phyloP scores from a whole-genome alignment of 23 tunicate species.

The Ascidia mentula region DNA sequence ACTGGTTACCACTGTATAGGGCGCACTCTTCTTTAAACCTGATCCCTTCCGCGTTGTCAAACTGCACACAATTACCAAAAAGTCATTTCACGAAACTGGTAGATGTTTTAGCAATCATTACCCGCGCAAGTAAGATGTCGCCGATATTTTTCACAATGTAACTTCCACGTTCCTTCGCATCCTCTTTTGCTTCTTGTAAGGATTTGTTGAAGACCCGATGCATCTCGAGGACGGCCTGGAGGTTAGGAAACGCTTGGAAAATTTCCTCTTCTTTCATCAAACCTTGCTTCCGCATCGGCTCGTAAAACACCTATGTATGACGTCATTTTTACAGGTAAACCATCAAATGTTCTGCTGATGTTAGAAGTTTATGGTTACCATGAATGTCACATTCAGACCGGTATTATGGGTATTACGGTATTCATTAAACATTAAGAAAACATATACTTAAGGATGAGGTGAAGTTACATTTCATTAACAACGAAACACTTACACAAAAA shows the following conservation, averaged over 20 bases:
- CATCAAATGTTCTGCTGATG: too few species aligned
- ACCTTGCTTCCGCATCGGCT: constrained; percentile 31
- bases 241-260: constrained; percentile 64
- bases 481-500: too few species aligned
- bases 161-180: constrained; percentile 45
- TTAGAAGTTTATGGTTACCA: too few species aligned
- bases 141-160: constrained; percentile 60
- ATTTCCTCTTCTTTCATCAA: constrained; percentile 56
- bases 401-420: too few species aligned
- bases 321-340: too few species aligned
- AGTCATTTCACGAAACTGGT: not conserved
- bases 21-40: constrained; percentile 71
- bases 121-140: constrained; percentile 43
- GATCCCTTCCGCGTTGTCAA: constrained; percentile 51
- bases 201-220: constrained; percentile 51
- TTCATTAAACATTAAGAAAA: too few species aligned
- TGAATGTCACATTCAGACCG: too few species aligned
- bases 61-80: constrained; percentile 26
- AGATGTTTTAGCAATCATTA: constrained; percentile 14
- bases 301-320: constrained; percentile 81
- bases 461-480: too few species aligned
- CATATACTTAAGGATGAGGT: too few species aligned
- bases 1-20: constrained; percentile 74
- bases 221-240: constrained; percentile 42
- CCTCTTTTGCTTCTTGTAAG: constrained; percentile 32